Evolutionary conservation across 2,797 vertebrate genomes (phyloP).

Genomic region (Rhinella marina): DNA sequence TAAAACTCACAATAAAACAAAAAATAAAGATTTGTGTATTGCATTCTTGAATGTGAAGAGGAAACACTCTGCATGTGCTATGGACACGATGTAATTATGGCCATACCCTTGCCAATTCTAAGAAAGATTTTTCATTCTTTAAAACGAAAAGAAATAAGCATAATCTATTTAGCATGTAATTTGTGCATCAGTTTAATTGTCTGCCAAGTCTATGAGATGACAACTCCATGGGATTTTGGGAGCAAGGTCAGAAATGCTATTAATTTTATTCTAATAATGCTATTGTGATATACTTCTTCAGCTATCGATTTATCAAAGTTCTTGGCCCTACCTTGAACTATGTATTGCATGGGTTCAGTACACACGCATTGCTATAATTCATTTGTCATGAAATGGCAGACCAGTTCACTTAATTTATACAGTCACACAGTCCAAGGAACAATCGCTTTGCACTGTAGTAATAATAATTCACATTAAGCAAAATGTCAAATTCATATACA

Average conservation of each 20-base stretch:
- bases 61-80: not conserved
- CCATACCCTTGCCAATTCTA: conserved; percentile 42
- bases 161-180: conserved; percentile 55
- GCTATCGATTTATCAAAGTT: conserved; percentile 45
- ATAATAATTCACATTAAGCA: not conserved
- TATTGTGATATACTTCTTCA: conserved; percentile 36
- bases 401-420: conserved; percentile 30
- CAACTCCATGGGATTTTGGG: conserved; percentile 35
- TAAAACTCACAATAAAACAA: not conserved
- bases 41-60: not conserved
- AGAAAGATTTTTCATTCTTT: conserved; percentile 48
- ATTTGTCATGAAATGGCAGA: conserved; percentile 45
- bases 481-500: conserved; percentile 18
- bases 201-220: conserved; percentile 42
- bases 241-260: conserved; percentile 35
- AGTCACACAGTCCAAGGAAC: conserved; percentile 11
- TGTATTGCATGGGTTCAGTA: conserved; percentile 22
- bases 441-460: not conserved
- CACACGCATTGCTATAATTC: conserved; percentile 27
- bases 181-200: conserved; percentile 56
- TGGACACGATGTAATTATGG: conserved; percentile 51
- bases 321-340: conserved; percentile 44
- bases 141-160: conserved; percentile 48
- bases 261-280: conserved; percentile 42
- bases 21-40: not conserved